phyloP scores from a whole-genome alignment of 2,113 vertebrate genomes.

The Sigmodon hispidus region DNA sequence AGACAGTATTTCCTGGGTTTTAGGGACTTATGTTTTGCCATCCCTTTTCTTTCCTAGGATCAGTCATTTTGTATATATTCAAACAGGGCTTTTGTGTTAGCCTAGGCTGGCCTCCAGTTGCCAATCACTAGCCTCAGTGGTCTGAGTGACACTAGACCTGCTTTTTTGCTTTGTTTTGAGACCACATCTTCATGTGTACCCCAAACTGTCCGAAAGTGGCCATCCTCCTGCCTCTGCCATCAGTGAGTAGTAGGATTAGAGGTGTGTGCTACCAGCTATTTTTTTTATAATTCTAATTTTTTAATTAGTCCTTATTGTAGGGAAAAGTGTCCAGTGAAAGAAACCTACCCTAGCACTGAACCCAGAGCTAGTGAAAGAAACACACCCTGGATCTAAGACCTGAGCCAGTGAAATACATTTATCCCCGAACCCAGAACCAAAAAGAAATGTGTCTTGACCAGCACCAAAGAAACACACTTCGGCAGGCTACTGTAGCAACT shows the following conservation, averaged over 20 bases:
- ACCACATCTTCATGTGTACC: background rate
- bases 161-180: background rate
- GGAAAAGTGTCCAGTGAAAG: too few species aligned
- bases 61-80: background rate
- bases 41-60: background rate
- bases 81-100: background rate
- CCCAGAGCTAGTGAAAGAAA: too few species aligned
- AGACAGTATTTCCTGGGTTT: background rate
- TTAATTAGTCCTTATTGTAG: background rate
- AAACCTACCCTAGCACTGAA: too few species aligned
- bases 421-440: too few species aligned
- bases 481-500: too few species aligned
- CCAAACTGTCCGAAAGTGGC: background rate
- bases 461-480: too few species aligned
- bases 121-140: background rate
- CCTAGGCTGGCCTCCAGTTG: background rate
- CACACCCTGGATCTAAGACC: too few species aligned
- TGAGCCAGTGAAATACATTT: too few species aligned
- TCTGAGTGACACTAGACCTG: background rate
- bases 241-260: background rate
- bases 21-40: background rate
- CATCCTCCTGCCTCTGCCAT: background rate
- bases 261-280: too few species aligned
- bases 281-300: background rate
- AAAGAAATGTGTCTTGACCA: too few species aligned